Base-by-base conservation (phyloP, 2,113 vertebrate genomes). In the Haplotaxodon microlepis region DNA sequence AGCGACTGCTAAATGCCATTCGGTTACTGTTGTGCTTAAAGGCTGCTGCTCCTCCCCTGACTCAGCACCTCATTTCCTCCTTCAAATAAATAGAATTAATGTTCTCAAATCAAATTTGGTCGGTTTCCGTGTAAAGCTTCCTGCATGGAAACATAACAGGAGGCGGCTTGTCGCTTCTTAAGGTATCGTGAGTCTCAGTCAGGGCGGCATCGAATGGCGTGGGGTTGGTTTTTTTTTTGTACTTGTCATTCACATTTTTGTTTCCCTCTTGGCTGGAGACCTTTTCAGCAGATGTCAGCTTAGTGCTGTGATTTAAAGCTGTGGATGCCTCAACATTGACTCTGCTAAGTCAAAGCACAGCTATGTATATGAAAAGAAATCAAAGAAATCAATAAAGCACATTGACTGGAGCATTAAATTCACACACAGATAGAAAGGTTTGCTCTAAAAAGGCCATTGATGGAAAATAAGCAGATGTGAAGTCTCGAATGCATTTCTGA, bases 51-150 rank as follows among this genome's bases (percentile, higher is more conserved):
- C 91, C 83, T 88, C 89, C 81, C 90, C 47, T 87, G 88, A 92
- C 92, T 92, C 92, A 90, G 86, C 93, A 88, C 88, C 94, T 95
- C 92, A 92, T 95, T 95, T 96, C 95, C 95, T 88, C 78, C 87
- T 85, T 92, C 73, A 93, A 92, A 92, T 92, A 93, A 94, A 92
- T 86, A 88, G 82, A 94, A 93, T 93, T 90, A 94, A 95, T 93
- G 90, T 90, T 56, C 93, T 88, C 66, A 90, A 93, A 95, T 95
- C 83, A 86, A 86, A 93, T 93, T 93, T 92, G 90, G 76, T 87
- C 4, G 73, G 54, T 90, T 92, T 90, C 76, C 53, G 61, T 69
- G 79, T 90, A 83, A 89, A 87, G 86, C 91, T 89, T 93, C 92
- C 91, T 93, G 91, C 63, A 66, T 87, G 89, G 87, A 90, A 92